These are phyloP conservation scores for Catalaphyllia jardinei DNA, from an alignment of 64 coral and sea anemone species.

Conservation along the genomic window DNA sequence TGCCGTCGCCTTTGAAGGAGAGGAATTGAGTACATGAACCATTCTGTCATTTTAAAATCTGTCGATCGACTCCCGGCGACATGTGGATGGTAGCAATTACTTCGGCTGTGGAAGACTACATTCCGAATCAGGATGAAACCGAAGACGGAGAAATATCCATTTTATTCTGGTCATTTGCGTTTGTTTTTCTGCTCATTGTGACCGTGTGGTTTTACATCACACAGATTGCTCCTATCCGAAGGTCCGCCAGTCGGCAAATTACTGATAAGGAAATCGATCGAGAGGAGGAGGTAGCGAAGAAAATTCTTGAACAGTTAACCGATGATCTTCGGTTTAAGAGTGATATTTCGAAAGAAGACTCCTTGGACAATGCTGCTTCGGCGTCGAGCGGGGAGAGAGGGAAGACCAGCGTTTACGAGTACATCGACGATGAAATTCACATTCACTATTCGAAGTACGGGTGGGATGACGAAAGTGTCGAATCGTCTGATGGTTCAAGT, in stretches of 20 bases:
- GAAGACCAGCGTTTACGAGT: slow-evolving; percentile 47
- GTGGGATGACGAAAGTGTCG: slow-evolving; percentile 43
- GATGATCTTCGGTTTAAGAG: slow-evolving; percentile 27
- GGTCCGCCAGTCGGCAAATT: not conserved
- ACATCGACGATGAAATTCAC: slow-evolving; percentile 75
- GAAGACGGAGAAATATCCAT: slow-evolving; percentile 60
- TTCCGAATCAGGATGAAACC: not conserved
- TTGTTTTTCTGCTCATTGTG: slow-evolving; percentile 51
- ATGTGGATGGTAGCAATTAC: slow-evolving; percentile 1
- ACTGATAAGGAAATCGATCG: slow-evolving; percentile 33
- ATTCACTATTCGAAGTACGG: slow-evolving; percentile 83
- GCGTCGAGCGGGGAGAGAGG: not conserved
- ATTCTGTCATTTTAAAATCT: not conserved
- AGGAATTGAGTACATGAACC: not conserved
- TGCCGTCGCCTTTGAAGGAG: not conserved
- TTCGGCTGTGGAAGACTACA: not conserved
- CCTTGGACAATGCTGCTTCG: not conserved
- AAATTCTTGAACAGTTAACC: slow-evolving; percentile 44
- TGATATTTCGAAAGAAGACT: slow-evolving; percentile 1
- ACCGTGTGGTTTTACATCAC: slow-evolving; percentile 74
- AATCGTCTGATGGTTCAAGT: slow-evolving; percentile 5
- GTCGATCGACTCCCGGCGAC: not conserved
- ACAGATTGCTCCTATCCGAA: slow-evolving; percentile 52
- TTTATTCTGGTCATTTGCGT: slow-evolving; percentile 50
- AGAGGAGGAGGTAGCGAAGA: slow-evolving; percentile 54